These are phyloP conservation scores for Antheraea mylitta DNA, from an alignment of 1,140 invertebrate species.

Conservation along the genomic window DNA sequence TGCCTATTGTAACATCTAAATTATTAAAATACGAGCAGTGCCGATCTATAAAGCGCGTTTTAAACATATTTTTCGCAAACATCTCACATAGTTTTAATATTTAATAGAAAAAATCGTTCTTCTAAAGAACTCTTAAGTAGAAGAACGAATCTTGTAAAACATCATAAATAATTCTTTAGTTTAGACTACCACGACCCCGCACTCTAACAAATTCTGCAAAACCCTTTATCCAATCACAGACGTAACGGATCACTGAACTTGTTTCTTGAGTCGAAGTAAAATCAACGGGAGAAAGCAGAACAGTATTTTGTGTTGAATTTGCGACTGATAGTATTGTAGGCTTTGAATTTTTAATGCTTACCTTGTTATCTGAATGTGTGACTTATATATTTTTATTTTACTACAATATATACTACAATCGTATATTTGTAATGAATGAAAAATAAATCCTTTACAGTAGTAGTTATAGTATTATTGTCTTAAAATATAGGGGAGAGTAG, in stretches of 20 bases:
- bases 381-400: not conserved
- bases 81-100: too few relatives aligned
- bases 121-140: not conserved
- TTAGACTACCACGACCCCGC: conserved; percentile 25
- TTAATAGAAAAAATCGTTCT: too few relatives aligned
- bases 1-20: too few relatives aligned
- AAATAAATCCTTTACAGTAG: too few relatives aligned
- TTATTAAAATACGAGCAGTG: too few relatives aligned
- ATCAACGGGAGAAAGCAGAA: conserved; percentile 40
- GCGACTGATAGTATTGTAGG: conserved; percentile 13
- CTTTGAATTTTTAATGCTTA: conserved; percentile 1
- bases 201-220: conserved; percentile 39
- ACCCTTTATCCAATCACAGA: conserved; percentile 55
- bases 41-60: too few relatives aligned
- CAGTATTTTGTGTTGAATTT: conserved; percentile 25
- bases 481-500: too few relatives aligned
- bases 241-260: conserved; percentile 41
- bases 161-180: conserved; percentile 35
- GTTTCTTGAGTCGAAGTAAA: conserved; percentile 34
- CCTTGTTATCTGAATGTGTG: not conserved
- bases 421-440: not conserved
- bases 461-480: too few relatives aligned
- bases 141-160: conserved; percentile 13
- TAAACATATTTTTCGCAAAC: too few relatives aligned
- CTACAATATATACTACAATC: not conserved